Conservation (phyloP, 2,113 vertebrate genomes). For the Xiphophorus couchianus region DNA sequence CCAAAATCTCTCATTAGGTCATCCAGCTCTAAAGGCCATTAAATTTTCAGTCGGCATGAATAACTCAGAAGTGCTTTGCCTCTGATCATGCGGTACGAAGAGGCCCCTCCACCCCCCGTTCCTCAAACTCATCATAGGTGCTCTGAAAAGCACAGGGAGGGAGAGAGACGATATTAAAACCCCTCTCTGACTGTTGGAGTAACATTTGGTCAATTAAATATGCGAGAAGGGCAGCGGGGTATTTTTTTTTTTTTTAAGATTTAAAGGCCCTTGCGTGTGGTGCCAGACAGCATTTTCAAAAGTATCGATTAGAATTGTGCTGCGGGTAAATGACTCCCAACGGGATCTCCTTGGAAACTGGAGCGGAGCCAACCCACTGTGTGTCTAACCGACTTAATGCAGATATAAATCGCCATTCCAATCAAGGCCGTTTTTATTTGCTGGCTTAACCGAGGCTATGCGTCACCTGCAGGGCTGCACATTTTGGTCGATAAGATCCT, state of each 20-base stretch:
- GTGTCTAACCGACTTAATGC: slow-evolving; percentile 75
- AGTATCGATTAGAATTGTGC: slow-evolving; percentile 81
- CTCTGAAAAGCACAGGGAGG: slow-evolving; percentile 16
- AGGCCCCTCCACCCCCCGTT: slow-evolving; percentile 16
- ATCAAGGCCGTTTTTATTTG: slow-evolving; percentile 78
- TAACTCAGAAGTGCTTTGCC: slow-evolving; percentile 73
- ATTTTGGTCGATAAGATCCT: slow-evolving; percentile 76
- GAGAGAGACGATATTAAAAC: slow-evolving; percentile 3
- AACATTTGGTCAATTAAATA: slow-evolving; percentile 71
- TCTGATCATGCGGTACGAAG: slow-evolving; percentile 67
- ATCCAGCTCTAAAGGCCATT: slow-evolving; percentile 73
- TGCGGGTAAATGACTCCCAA: slow-evolving; percentile 78
- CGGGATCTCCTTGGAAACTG: slow-evolving; percentile 74
- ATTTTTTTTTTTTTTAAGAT: slow-evolving; percentile 48
- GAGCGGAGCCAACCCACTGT: slow-evolving; percentile 73
- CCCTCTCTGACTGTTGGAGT: slow-evolving; percentile 32
- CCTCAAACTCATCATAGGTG: slow-evolving; percentile 63
- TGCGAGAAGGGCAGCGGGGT: slow-evolving; percentile 39
- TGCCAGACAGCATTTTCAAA: slow-evolving; percentile 66
- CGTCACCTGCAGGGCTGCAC: slow-evolving; percentile 60
- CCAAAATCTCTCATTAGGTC: slow-evolving; percentile 77
- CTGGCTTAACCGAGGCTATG: slow-evolving; percentile 65
- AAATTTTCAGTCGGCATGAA: slow-evolving; percentile 78
- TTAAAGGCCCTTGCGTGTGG: slow-evolving; percentile 53
- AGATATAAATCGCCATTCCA: slow-evolving; percentile 82